Percentiles rank a stretch among this genome's conserved stretches.
Evolutionary conservation across 2,888 invertebrate genomes (phyloP).

Genomic region (Caenorhabditis zanzibari): DNA sequence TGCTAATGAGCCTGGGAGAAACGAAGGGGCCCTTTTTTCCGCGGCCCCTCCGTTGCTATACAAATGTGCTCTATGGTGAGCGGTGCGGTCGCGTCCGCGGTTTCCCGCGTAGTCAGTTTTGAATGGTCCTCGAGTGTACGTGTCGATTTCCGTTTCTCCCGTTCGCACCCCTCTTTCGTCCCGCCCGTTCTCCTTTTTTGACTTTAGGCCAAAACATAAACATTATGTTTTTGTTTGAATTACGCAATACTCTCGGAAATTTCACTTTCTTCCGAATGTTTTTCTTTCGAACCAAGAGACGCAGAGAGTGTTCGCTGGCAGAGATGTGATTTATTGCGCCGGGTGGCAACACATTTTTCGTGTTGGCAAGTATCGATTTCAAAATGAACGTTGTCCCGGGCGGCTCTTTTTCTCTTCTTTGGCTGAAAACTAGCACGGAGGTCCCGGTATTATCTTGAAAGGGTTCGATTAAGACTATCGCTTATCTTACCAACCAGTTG

Average conservation of each 20-base stretch:
- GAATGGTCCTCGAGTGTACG: not conserved
- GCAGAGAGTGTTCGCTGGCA: no score
- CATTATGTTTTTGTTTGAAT: no score
- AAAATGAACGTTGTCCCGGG: not conserved
- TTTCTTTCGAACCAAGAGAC: no score
- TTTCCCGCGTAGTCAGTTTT: slow-evolving; percentile 2
- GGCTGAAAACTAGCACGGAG: not conserved
- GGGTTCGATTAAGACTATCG: not conserved
- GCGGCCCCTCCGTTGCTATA: not conserved
- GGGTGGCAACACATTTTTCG: not conserved
- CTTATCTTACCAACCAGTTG: not conserved
- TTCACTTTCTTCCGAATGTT: not conserved
- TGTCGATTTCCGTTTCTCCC: not conserved
- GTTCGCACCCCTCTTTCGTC: not conserved
- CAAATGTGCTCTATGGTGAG: slow-evolving; percentile 13
- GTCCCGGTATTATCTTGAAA: not conserved
- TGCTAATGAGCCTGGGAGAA: no score
- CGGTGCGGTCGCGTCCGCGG: slow-evolving; percentile 26
- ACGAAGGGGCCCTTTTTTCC: not conserved
- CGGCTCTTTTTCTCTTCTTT: not conserved
- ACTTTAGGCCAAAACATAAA: no score
- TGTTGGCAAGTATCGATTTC: slow-evolving; percentile 32
- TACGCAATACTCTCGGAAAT: no score
- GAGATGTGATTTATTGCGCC: not conserved
- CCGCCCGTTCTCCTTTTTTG: no score